Evolutionary conservation across 2,797 vertebrate species (phyloP), one percentile per base, ranked within the genome.

Genomic region (Garrulus glandarius): DNA sequence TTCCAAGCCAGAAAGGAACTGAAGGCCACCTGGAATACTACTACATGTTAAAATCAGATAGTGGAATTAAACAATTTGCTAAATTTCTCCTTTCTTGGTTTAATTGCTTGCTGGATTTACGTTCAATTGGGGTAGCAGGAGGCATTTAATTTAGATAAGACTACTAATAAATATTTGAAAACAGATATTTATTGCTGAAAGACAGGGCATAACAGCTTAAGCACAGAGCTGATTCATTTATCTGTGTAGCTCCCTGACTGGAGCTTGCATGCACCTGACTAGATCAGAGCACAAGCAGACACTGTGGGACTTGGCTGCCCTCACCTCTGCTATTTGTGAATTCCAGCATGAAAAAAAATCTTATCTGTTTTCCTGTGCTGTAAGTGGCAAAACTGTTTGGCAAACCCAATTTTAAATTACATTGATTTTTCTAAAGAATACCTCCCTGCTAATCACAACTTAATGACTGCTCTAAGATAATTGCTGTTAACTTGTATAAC

Each of bases 351-450:
- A 43, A 39, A 39, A 90, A 88, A 64, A 72, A 24, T 6, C 27
- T 44, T 82, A 63, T 34, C 67, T 80, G 1, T 95, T 94, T 81
- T 82, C 63, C 10, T 57, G 30, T 63, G 9, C 83, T 84, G 17
- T 89, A 70, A 87, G 74, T 88, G 69, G 49, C 29, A 82, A 92
- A 96, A 91, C 27, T 44, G 32, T 92, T 95, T 49, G 17, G 74
- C 85, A 93, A 94, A 92, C 71, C 41, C 67, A 53, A 83, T 94
- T 96, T 83, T 81, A 76, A 95, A 76, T 93, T 95, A 71, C 74
- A 64, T 44, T 84, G 67, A 63, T 90, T 97, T 97, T 98, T 94
- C 78, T 64, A 68, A 94, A 87, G 70, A 96, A 64, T 84, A 80
- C 36, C 9, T 63, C 65, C 81, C 64, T 87, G 63, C 81, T 95